phyloP scores from a whole-genome alignment of 2,888 invertebrate genomes.

The Trissolcus japonicus region DNA sequence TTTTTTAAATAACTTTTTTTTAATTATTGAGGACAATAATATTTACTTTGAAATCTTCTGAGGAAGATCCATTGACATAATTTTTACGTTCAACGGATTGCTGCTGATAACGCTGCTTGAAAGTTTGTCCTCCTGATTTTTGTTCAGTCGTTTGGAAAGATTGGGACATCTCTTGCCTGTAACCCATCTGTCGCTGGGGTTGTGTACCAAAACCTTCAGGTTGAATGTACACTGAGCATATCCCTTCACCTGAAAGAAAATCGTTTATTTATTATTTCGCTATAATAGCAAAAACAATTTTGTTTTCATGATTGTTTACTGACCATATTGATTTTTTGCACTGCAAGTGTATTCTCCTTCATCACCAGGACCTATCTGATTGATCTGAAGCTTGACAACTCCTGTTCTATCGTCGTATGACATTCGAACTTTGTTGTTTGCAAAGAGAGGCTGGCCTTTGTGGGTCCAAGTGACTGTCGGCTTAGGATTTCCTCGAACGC shows the following conservation, averaged over 20 bases:
- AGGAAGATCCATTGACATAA: conserved; percentile 84
- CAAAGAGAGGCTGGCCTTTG: conserved; percentile 88
- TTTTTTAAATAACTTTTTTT: neutral
- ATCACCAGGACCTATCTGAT: conserved; percentile 95
- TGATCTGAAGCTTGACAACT: conserved; percentile 92
- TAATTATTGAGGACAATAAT: neutral
- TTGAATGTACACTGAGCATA: conserved; percentile 95
- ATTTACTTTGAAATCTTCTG: conserved; percentile 84
- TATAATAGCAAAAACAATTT: neutral
- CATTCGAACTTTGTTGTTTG: conserved; percentile 92
- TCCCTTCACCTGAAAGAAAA: conserved; percentile 84
- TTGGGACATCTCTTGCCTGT: conserved; percentile 82
- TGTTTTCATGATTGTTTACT: conserved; percentile 21
- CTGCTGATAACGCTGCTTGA: conserved; percentile 79
- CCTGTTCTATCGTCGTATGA: conserved; percentile 94
- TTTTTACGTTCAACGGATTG: conserved; percentile 80
- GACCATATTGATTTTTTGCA: conserved; percentile 92
- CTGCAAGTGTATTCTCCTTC: conserved; percentile 98
- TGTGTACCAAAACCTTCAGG: conserved; percentile 89
- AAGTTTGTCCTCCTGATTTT: conserved; percentile 77
- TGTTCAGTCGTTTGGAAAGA: conserved; percentile 82
- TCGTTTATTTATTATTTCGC: neutral
- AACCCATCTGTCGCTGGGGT: conserved; percentile 78
- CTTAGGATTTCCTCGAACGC: conserved; percentile 92
- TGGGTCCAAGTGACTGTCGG: conserved; percentile 94